A percentile compares a stretch with the other conserved stretches of the same genome.
These are phyloP conservation scores for Semicossyphus pulcher DNA, from an alignment of 2,113 vertebrate species.

Conservation along the genomic window DNA sequence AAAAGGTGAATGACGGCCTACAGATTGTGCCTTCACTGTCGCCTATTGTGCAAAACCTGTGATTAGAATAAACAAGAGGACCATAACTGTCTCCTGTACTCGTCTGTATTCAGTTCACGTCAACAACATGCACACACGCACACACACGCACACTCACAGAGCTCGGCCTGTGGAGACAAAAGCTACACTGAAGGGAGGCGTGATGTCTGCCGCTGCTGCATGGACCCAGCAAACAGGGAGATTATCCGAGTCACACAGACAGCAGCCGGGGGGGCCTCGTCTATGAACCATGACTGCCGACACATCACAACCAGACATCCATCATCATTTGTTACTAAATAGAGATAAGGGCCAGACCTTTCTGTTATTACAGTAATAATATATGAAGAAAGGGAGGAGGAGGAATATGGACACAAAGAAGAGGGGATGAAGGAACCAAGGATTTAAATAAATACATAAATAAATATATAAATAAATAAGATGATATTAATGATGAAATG, in stretches of 20 bases:
- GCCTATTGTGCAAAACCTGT: conserved; percentile 31
- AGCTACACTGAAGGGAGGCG: conserved; percentile 26
- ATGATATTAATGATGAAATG: conserved; percentile 59
- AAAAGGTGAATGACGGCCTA: conserved; percentile 24
- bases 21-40: conserved; percentile 28
- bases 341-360: conserved; percentile 35
- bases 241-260: conserved; percentile 42
- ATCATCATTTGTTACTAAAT: conserved; percentile 44
- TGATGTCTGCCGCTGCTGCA: conserved; percentile 6
- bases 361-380: conserved; percentile 33
- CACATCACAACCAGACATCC: conserved; percentile 43
- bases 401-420: conserved; percentile 17
- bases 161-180: conserved; percentile 21
- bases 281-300: conserved; percentile 44
- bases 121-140: conserved; percentile 17
- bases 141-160: background rate
- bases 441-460: conserved; percentile 57
- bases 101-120: conserved; percentile 32
- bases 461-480: conserved; percentile 57
- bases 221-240: conserved; percentile 41
- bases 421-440: background rate
- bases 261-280: conserved; percentile 31
- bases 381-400: conserved; percentile 6
- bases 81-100: conserved; percentile 9
- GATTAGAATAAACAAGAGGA: conserved; percentile 43